Evolutionary conservation across 2,888 invertebrate species (phyloP), one percentile per base, ranked within the genome.

Genomic region (Caenorhabditis angaria): DNA sequence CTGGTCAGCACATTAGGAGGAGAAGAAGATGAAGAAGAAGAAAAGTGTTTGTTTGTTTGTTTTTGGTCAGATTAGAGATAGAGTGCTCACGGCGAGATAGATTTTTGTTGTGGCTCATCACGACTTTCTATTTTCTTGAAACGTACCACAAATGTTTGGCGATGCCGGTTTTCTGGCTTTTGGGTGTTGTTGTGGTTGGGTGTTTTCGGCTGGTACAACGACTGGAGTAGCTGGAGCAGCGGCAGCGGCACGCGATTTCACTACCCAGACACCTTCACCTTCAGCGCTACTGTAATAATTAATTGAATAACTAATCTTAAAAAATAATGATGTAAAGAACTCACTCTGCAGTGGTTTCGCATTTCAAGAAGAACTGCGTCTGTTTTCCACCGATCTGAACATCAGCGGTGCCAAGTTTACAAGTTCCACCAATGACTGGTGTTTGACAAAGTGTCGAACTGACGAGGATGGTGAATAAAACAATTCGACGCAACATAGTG

Each of bases 371-470:
- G 65, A 86, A 86, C 68, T 86, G 85, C 27, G 86, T 86, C 70
- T 87, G 84, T 64, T 86, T 86, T 56, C 86, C 86, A 48, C 86
- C 86, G 62, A 86, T 86, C 57, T 86, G 83, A 6, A 86, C 85
- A 74, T 86, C 86, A 22, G 82, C 78, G 20, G 84, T 80, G 20
- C 83, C 84, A 22, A 84, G 74, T 64, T 83, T 83, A 70, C 86
- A 86, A n/a, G 79, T 67, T 54, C 86, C 86, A n/a, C 86, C 86
- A 62, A 86, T 86, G 20, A 86, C 86, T 8, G 86, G 86, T 32
- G 86, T 86, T 56, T 82, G 80, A 14, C 58, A 63, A 51, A 61
- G 35, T 10, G 55, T 48, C 35, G 50, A 50, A 28, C 47, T 28
- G 24, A 54, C 71, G 54, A 70, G 56, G 61, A 70, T 32, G 22